phyloP scores from a whole-genome alignment of 2,113 vertebrate genomes.

The Neodontobutis hainanensis region DNA sequence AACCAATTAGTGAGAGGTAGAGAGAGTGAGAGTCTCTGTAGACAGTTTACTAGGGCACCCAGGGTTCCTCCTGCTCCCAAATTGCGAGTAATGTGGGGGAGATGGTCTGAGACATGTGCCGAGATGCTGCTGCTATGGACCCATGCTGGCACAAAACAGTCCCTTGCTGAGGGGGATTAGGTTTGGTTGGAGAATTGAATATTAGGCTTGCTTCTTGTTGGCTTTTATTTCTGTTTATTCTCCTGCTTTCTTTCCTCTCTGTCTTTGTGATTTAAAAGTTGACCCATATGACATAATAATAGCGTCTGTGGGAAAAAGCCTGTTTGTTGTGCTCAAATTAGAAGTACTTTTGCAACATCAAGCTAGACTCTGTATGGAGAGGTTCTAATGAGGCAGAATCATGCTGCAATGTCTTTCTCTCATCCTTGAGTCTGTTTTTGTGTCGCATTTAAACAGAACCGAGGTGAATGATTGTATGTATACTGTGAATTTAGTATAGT shows the following conservation, averaged over 20 bases:
- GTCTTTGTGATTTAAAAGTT: conserved; percentile 50
- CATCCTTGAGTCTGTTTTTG: conserved; percentile 26
- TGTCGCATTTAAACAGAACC: conserved; percentile 22
- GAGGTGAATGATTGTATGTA: conserved; percentile 19
- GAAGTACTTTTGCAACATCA: conserved; percentile 42
- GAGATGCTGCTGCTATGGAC: conserved; percentile 51
- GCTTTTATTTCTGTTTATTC: conserved; percentile 39
- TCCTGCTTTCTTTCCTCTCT: conserved; percentile 9
- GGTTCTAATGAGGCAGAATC: conserved; percentile 54
- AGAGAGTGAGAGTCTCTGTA: conserved; percentile 49
- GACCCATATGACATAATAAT: conserved; percentile 59
- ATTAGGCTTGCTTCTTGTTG: conserved; percentile 43
- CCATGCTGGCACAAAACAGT: conserved; percentile 53
- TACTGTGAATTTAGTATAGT: conserved; percentile 52
- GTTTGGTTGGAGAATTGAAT: conserved; percentile 58
- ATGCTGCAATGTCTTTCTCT: conserved; percentile 22
- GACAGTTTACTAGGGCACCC: conserved; percentile 48
- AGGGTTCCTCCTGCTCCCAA: conserved; percentile 55
- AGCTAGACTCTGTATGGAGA: conserved; percentile 19
- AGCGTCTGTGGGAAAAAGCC: conserved; percentile 27
- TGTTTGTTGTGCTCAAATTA: conserved; percentile 45
- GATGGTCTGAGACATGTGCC: conserved; percentile 62
- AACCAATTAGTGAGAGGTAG: conserved; percentile 61
- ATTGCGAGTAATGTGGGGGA: conserved; percentile 68
- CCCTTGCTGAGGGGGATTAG: conserved; percentile 56